phyloP scores from a whole-genome alignment of 2,888 invertebrate species.

The Troides oblongomaculatus region DNA sequence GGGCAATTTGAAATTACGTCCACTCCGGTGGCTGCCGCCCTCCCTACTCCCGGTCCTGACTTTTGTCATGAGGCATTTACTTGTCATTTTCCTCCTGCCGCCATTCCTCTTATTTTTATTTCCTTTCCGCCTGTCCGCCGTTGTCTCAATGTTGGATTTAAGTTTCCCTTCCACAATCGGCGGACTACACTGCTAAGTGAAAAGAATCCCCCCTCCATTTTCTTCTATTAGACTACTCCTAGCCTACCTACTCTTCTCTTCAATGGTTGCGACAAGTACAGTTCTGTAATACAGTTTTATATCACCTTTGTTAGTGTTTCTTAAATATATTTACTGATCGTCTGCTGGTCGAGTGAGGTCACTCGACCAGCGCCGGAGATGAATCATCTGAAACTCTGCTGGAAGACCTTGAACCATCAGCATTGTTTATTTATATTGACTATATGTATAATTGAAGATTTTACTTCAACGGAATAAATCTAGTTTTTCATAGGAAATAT shows the following conservation, averaged over 20 bases:
- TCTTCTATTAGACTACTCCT: not conserved
- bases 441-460: too few species aligned
- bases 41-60: constrained; percentile 33
- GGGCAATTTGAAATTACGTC: constrained; percentile 62
- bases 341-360: too few species aligned
- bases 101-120: constrained; percentile 42
- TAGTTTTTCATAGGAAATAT: too few species aligned
- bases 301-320: too few species aligned
- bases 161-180: constrained; percentile 19
- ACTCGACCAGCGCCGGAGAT: too few species aligned
- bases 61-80: constrained; percentile 44
- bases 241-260: not conserved
- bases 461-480: too few species aligned
- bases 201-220: not conserved
- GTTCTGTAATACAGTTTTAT: too few species aligned
- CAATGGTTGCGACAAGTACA: too few species aligned
- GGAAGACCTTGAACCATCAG: too few species aligned
- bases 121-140: constrained; percentile 28
- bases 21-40: constrained; percentile 49
- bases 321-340: too few species aligned
- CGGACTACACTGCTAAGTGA: constrained; percentile 6
- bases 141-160: constrained; percentile 26
- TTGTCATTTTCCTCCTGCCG: constrained; percentile 43
- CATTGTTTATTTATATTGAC: too few species aligned
- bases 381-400: too few species aligned